Percentiles rank a stretch among this genome's conserved stretches.
These are phyloP conservation scores for Dendropsophus ebraccatus DNA, from an alignment of 2,113 vertebrate species.

Conservation along the genomic window DNA sequence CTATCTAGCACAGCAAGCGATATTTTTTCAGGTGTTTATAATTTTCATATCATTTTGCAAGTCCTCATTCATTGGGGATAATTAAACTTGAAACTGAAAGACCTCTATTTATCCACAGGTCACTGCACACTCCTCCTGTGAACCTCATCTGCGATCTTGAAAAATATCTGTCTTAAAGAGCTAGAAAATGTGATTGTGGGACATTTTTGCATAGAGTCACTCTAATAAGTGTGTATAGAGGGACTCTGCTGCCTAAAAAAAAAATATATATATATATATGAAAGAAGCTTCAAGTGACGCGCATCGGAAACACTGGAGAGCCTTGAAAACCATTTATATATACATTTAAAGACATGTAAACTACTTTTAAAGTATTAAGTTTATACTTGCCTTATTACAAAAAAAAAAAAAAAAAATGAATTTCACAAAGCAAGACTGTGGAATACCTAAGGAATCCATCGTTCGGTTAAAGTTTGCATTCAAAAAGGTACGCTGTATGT, in stretches of 20 bases:
- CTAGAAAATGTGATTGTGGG: constrained; percentile 60
- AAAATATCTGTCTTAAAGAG: constrained; percentile 58
- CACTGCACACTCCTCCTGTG: constrained; percentile 53
- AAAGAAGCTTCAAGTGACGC: constrained; percentile 48
- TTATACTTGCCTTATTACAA: constrained; percentile 42
- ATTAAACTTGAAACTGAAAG: constrained; percentile 61
- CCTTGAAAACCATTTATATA: constrained; percentile 60
- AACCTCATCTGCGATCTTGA: constrained; percentile 59
- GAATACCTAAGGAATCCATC: constrained; percentile 56
- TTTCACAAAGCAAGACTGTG: constrained; percentile 60
- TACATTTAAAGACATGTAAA: constrained; percentile 54
- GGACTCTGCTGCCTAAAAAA: constrained; percentile 54
- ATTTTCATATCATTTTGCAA: constrained; percentile 54
- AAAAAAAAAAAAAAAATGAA: not conserved
- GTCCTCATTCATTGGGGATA: constrained; percentile 49
- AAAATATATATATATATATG: too few relatives aligned
- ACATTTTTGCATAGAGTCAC: constrained; percentile 51
- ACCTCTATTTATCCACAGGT: constrained; percentile 55
- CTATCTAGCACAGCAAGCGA: constrained; percentile 34
- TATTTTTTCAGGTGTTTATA: constrained; percentile 52
- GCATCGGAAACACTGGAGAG: constrained; percentile 40
- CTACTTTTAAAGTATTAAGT: constrained; percentile 36
- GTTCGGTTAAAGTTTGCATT: constrained; percentile 58
- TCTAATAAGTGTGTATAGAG: constrained; percentile 52
- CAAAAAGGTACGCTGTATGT: constrained; percentile 59